Evolutionary conservation across 2,888 invertebrate genomes (phyloP), one percentile per base, ranked within the genome.

Genomic region (Sicus ferrugineus): DNA sequence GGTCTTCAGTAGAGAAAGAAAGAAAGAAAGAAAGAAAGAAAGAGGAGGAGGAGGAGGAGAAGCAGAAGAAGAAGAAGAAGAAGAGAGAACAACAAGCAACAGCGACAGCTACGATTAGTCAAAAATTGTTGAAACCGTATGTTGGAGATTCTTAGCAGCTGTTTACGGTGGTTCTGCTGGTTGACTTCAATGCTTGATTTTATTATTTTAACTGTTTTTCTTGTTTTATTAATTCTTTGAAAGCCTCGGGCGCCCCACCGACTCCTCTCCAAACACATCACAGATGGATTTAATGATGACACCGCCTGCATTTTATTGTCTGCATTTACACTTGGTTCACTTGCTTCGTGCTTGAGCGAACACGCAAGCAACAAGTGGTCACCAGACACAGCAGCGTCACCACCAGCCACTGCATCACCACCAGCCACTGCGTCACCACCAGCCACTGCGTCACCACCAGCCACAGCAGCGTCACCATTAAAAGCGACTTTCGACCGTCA

Each of bases 321-420:
- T 67, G 48, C 58, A 59, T 58, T 67, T 48, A 31, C 48, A 58
- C 50, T 59, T 67, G 48, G 67, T 48, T 67, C 46, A 59, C 59
- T 67, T 46, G 42, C 52, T 38, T 38, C 14, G 23, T 21, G 2
- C 16, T 21, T 14, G 7, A 28, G 58, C 31, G 59, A 58, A 59
- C 48, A 59, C n/a, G 67, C 59, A 67, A 48, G 67, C 59, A 67
- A 48, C 59, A 67, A 67, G 67, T 46, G 64, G 19, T 21, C 16
- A 34, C 21, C 19, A 31, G 38, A 42, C 56, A 58, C 34, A 26
- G 30, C 56, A 42, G 21, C 21, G 21, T 5, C 50, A 34, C 5
- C 46, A 46, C n/a, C 21, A 54, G 21, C 30, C 30, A 58, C 30
- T 7, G 7, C 19, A 19, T 52, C 23, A 52, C 21, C 11, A 46